These are phyloP conservation scores for Ophioderma brevispina DNA, from an alignment of 35 echinoderm and acorn worm genomes.

Conservation along the genomic window DNA sequence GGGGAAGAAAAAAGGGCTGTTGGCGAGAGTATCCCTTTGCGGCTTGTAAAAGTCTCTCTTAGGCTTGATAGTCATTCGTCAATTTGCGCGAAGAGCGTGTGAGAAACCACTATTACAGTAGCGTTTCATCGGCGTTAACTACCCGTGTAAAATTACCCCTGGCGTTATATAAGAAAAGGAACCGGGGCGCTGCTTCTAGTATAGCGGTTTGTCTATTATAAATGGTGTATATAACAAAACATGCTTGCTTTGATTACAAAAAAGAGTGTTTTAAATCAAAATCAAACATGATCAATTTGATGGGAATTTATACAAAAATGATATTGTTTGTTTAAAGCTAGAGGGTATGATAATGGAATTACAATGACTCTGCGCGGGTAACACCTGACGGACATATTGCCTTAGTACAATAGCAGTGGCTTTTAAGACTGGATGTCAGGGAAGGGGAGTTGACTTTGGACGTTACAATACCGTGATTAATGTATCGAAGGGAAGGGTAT, in stretches of 20 bases:
- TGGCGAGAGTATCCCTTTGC: background rate
- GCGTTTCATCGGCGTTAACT: background rate
- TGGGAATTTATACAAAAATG: slow-evolving; percentile 14
- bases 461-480: no score
- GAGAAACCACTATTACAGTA: no score
- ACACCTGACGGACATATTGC: no score
- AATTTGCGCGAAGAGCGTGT: background rate
- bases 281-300: slow-evolving; percentile 11
- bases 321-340: background rate
- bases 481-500: no score
- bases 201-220: background rate
- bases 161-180: background rate
- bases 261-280: background rate
- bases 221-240: background rate
- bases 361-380: background rate
- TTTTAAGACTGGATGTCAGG: no score
- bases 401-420: no score
- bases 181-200: background rate
- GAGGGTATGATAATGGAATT: background rate
- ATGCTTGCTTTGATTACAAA: background rate
- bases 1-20: background rate
- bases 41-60: background rate
- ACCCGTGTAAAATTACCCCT: background rate
- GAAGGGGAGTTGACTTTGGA: no score
- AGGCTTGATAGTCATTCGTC: background rate